Conservation (phyloP, 1,140 invertebrate genomes). For the Saccostrea glomerata region DNA sequence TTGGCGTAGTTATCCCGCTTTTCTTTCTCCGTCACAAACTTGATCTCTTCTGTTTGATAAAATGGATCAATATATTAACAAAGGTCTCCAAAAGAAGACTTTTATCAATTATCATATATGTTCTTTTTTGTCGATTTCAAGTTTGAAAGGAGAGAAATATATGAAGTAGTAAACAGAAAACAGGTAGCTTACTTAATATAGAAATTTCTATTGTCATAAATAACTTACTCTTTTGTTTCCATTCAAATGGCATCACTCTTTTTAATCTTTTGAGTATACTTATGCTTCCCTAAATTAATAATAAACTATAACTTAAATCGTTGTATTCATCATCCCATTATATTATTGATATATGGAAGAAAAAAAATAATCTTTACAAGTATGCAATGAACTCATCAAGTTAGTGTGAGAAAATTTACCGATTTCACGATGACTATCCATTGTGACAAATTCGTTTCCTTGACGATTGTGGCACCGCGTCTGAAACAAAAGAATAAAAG, state of each 20-base stretch:
- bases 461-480: constrained; percentile 63
- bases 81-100: too few relatives aligned
- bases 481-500: constrained; percentile 51
- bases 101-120: too few relatives aligned
- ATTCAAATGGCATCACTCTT: constrained; percentile 61
- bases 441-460: constrained; percentile 63
- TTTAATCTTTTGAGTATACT: constrained; percentile 62
- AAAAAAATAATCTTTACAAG: too few relatives aligned
- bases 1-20: constrained; percentile 54
- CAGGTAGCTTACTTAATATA: not conserved
- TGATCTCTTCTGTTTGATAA: constrained; percentile 45
- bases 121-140: too few relatives aligned
- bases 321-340: not conserved
- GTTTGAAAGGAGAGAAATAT: not conserved
- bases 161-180: not conserved
- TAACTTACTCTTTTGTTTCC: constrained; percentile 58
- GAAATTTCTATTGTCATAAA: not conserved
- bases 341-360: not conserved
- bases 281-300: constrained; percentile 55
- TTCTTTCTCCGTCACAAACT: constrained; percentile 60
- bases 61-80: not conserved
- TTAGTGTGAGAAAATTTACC: constrained; percentile 51
- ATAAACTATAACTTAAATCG: not conserved
- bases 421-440: constrained; percentile 72
- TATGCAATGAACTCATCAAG: too few relatives aligned